Base-by-base conservation (phyloP, 2,113 vertebrate genomes). In the Callorhinus ursinus region DNA sequence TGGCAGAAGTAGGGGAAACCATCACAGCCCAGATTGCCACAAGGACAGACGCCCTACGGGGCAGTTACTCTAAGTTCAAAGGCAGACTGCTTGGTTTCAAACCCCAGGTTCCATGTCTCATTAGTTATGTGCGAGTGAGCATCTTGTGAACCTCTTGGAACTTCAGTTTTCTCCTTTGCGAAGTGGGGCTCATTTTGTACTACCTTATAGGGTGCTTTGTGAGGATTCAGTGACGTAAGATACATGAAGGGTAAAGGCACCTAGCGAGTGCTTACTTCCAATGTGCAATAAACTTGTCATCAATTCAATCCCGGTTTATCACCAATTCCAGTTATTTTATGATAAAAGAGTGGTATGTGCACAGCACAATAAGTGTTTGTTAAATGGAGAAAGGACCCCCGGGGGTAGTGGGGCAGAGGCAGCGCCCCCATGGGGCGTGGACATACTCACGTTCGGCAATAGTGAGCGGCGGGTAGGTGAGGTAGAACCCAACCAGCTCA, bases 401-500 rank as follows among this genome's bases (percentile, higher is more conserved):
- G 14, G 63, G 57, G 28, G 63, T 7, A 2, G 15, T 3, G 6
- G 31, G 67, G 13, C 42, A 61, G 22, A 2, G 46, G 33, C 31
- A 10, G 42, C 3, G 31, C 6, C 79, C 53, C 39, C 1, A 7
- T 1, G 0, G 1, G 65, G 49, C 5, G 22, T 9, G 42, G 0
- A 3, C 5, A 2, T 98, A 99, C 99, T 99, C 99, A 99, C 99
- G 99, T 98, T 99, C 99, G 18, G 99, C 99, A 42, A 99, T 99
- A 97, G 99, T 99, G 97, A 99, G 99, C 5, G 99, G 99, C 0
- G 99, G 99, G 98, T 99, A 99, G 98, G 99, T 99, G 95, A 99
- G 99, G 98, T 99, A 99, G 99, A 99, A 99, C 92, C 99, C 99
- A 97, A 99, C 99, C 97, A 99, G 98, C 98, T 99, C 99, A n/a